These are phyloP conservation scores for Tanypteryx hageni DNA, from an alignment of 2,888 invertebrate genomes.

Conservation along the genomic window DNA sequence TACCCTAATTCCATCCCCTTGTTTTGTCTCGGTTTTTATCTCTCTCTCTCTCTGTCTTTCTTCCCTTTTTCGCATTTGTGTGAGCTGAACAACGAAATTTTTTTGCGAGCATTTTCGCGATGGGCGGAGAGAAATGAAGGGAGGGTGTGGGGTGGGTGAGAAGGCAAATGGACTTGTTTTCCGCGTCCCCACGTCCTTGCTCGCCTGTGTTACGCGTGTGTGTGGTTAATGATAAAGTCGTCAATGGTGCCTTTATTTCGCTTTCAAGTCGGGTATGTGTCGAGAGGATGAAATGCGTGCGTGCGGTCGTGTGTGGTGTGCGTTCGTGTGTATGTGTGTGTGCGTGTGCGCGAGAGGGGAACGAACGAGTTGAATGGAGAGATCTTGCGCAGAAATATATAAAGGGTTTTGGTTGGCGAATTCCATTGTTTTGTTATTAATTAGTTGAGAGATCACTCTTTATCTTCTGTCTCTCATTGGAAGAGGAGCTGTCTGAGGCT, in stretches of 20 bases:
- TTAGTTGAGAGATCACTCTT: neutral
- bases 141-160: neutral
- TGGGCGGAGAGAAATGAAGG: neutral
- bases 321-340: too few species aligned
- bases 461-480: neutral
- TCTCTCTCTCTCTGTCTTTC: neutral
- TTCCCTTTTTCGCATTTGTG: neutral
- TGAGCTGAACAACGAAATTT: neutral
- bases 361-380: too few species aligned
- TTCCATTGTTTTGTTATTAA: slow-evolving; percentile 7
- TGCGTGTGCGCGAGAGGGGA: too few species aligned
- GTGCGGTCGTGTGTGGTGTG: neutral
- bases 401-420: neutral
- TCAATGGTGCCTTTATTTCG: neutral
- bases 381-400: too few species aligned
- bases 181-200: slow-evolving; percentile 16
- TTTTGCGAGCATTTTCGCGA: neutral
- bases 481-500: too few species aligned
- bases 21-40: slow-evolving; percentile 10
- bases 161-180: neutral
- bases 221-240: slow-evolving; percentile 1
- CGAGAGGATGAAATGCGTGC: neutral
- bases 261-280: neutral
- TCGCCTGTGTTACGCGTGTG: neutral
- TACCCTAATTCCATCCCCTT: slow-evolving; percentile 12